Conservation (phyloP, 35 echinoderm and acorn worm species). For the Eucidaris tribuloides region DNA sequence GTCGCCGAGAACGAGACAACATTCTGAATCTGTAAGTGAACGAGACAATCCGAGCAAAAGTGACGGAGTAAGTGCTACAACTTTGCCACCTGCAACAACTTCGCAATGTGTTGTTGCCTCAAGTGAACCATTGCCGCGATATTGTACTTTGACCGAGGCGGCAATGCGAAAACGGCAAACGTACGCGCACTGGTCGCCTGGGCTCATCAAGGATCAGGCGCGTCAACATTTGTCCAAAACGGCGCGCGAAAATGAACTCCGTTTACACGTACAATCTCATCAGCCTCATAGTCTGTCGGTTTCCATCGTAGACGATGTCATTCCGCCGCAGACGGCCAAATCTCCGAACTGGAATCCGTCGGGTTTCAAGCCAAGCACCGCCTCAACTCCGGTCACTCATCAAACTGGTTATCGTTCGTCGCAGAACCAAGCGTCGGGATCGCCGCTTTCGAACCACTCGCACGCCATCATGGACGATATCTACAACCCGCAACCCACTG, state of each 20-base stretch:
- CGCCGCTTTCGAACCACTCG: too few relatives aligned
- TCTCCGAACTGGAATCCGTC: background rate
- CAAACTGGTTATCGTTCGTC: too few relatives aligned
- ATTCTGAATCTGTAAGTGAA: slow-evolving; percentile 3
- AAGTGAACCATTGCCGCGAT: background rate
- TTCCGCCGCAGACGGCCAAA: background rate
- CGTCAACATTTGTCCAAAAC: background rate
- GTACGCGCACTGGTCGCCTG: background rate
- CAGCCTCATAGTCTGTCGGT: too few relatives aligned
- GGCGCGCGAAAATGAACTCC: background rate
- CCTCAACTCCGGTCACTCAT: too few relatives aligned
- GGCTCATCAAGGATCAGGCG: background rate
- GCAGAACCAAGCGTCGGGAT: too few relatives aligned
- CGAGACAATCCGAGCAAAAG: background rate
- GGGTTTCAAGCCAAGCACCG: background rate
- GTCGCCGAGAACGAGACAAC: background rate
- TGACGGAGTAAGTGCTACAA: too few relatives aligned
- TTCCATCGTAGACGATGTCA: too few relatives aligned
- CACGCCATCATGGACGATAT: too few relatives aligned
- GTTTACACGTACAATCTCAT: too few relatives aligned
- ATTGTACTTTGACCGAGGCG: slow-evolving; percentile 1
- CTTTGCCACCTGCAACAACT: too few relatives aligned
- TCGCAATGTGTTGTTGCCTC: background rate
- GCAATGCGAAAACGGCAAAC: background rate
- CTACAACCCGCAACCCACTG: background rate